These are phyloP conservation scores for Xanthia icteritia DNA, from an alignment of 2,888 invertebrate genomes.

Conservation along the genomic window DNA sequence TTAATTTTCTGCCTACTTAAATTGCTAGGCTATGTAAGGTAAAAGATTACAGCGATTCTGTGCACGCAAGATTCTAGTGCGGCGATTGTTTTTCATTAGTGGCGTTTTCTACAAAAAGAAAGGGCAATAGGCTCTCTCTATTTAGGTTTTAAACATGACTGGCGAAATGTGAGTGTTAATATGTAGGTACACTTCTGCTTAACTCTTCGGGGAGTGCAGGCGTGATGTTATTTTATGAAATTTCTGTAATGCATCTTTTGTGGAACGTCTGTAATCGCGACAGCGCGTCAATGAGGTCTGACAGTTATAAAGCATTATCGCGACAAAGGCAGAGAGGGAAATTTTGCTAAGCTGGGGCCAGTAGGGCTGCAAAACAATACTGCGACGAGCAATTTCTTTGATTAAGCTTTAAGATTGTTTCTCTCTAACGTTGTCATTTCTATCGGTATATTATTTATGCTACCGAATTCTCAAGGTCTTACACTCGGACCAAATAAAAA, in stretches of 20 bases:
- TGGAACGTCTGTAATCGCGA: not conserved
- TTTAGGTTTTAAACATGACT: too few relatives aligned
- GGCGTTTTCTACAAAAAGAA: too few relatives aligned
- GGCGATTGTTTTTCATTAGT: not conserved
- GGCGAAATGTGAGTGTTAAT: too few relatives aligned
- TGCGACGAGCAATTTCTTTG: not conserved
- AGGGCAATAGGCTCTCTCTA: too few relatives aligned
- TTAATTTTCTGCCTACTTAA: conserved; percentile 85
- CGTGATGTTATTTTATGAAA: too few relatives aligned
- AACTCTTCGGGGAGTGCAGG: too few relatives aligned
- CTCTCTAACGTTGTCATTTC: not conserved
- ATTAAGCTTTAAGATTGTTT: not conserved
- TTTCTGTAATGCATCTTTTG: not conserved
- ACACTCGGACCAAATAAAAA: too few relatives aligned
- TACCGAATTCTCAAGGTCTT: too few relatives aligned
- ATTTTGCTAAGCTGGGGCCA: not conserved
- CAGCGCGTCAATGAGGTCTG: not conserved
- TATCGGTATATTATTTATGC: not conserved
- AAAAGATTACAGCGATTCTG: conserved; percentile 60
- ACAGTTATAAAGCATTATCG: too few relatives aligned
- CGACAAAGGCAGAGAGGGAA: too few relatives aligned
- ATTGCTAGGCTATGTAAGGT: conserved; percentile 65
- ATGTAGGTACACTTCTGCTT: too few relatives aligned
- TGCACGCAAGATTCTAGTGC: not conserved
- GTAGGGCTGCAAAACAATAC: too few relatives aligned